Percentiles rank a stretch among this genome's conserved stretches.
Conservation (phyloP, 2,888 invertebrate genomes). For the Gastracanthus pulcherrimus region DNA sequence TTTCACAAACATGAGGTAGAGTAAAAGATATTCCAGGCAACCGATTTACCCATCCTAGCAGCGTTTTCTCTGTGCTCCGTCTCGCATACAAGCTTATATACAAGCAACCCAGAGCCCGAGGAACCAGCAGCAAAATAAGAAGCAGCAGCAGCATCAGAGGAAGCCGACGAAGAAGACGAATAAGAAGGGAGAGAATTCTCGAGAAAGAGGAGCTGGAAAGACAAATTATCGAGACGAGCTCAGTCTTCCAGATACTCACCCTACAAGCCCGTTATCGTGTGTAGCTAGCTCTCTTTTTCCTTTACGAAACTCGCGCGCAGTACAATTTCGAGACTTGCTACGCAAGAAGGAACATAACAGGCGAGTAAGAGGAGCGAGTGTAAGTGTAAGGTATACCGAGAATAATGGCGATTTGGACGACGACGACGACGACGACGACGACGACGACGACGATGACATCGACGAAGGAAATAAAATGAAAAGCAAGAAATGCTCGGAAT, state of each 20-base stretch:
- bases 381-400: background rate
- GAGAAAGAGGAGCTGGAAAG: slow-evolving; percentile 56
- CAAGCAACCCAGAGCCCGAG: too few relatives aligned
- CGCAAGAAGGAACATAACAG: too few relatives aligned
- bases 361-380: background rate
- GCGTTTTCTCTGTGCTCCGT: background rate
- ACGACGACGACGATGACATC: background rate
- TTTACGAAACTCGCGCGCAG: background rate
- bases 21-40: too few relatives aligned
- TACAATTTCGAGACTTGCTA: background rate
- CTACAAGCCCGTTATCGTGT: slow-evolving; percentile 4
- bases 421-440: too few relatives aligned
- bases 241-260: slow-evolving; percentile 26
- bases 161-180: too few relatives aligned
- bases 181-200: background rate
- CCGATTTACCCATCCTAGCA: background rate
- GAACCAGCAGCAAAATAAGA: background rate
- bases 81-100: background rate
- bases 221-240: slow-evolving; percentile 66
- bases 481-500: background rate
- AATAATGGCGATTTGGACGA: background rate
- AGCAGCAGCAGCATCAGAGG: background rate
- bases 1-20: too few relatives aligned
- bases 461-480: background rate
- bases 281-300: background rate